These are phyloP conservation scores for Barypeithes pellucidus DNA, from an alignment of 2,888 invertebrate species.

Conservation along the genomic window DNA sequence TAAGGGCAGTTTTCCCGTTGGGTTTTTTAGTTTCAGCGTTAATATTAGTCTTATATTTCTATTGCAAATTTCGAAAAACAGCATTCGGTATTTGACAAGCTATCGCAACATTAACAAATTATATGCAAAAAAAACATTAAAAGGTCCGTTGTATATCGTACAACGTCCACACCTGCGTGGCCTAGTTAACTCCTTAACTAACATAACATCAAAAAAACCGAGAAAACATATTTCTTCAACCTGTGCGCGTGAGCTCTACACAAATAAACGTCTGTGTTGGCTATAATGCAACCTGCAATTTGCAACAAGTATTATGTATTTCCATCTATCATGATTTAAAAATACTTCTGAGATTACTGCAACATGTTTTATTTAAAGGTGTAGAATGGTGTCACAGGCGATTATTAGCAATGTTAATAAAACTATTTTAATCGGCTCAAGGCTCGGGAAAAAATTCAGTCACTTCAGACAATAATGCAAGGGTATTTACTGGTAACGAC, in stretches of 20 bases:
- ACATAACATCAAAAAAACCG: constrained; percentile 39
- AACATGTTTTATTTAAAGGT: constrained; percentile 50
- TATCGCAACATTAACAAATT: constrained; percentile 1
- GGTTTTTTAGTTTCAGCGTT: no score
- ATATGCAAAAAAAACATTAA: background rate
- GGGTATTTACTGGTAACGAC: constrained; percentile 31
- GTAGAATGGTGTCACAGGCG: constrained; percentile 49
- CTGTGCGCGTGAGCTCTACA: constrained; percentile 21
- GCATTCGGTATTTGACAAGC: background rate
- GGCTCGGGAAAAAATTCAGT: constrained; percentile 37
- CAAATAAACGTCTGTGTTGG: constrained; percentile 6
- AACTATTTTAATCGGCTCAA: constrained; percentile 51
- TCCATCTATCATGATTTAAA: constrained; percentile 45
- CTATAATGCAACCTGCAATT: background rate
- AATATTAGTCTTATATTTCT: background rate
- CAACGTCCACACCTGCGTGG: constrained; percentile 39
- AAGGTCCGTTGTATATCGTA: background rate
- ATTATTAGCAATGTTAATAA: constrained; percentile 52
- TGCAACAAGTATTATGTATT: constrained; percentile 16
- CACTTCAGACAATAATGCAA: constrained; percentile 43
- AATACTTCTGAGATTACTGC: constrained; percentile 42
- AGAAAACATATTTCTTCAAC: constrained; percentile 45
- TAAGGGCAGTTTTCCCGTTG: no score
- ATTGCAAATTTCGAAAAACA: background rate
- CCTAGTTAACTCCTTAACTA: constrained; percentile 44